Evolutionary conservation across 2,113 vertebrate genomes (phyloP).

Genomic region (Microtus pennsylvanicus): DNA sequence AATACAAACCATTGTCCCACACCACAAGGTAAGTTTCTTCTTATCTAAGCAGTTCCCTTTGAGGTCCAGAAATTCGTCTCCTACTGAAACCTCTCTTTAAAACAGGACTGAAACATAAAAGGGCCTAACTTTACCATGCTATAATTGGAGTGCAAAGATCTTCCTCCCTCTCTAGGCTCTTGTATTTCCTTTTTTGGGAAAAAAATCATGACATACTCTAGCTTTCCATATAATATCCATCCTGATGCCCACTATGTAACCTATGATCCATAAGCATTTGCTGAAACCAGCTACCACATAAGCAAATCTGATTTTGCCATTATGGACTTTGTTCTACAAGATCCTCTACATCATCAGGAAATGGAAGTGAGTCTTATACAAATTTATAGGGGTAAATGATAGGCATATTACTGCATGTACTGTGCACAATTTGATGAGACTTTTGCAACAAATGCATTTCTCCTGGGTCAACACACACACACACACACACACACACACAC

Average conservation of each 20-base stretch:
- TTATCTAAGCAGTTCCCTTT: background rate
- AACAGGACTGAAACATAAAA: background rate
- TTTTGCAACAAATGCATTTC: background rate
- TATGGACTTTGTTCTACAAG: background rate
- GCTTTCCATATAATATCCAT: background rate
- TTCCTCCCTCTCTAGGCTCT: fast-evolving
- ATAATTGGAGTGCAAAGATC: fast-evolving
- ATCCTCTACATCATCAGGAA: background rate
- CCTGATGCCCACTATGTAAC: background rate
- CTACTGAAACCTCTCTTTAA: background rate
- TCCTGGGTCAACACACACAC: background rate
- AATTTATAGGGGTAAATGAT: background rate
- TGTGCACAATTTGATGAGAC: background rate
- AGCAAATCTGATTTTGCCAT: background rate
- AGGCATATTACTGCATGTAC: background rate
- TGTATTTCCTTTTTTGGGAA: background rate
- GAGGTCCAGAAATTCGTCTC: background rate
- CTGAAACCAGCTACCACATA: background rate
- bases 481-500: background rate
- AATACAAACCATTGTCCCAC: too few species aligned
- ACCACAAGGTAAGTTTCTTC: background rate
- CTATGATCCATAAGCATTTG: background rate
- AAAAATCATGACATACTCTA: background rate
- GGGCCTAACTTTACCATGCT: background rate
- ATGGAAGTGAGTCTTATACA: background rate